These are phyloP conservation scores for Gallinago media DNA, from an alignment of 2,113 vertebrate genomes.

Conservation along the genomic window DNA sequence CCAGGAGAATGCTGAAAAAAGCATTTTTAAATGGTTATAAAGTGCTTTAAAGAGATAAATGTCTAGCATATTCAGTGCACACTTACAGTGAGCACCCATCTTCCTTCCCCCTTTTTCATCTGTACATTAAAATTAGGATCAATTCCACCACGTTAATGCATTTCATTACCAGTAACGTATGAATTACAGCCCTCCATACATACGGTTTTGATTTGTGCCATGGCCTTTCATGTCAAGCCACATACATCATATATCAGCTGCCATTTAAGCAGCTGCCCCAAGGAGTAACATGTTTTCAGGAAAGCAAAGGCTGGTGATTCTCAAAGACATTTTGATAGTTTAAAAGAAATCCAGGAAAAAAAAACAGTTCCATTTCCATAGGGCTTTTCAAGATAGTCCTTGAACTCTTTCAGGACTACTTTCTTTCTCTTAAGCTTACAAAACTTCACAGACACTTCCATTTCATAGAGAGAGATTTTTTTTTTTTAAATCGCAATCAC, in stretches of 20 bases:
- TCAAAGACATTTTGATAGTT: not conserved
- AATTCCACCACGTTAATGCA: not conserved
- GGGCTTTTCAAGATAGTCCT: not conserved
- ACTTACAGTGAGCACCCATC: not conserved
- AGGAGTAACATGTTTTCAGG: not conserved
- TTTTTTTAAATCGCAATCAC: not conserved
- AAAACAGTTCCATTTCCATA: not conserved
- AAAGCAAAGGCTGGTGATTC: not conserved
- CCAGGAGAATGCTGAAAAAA: not conserved
- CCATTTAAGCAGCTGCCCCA: not conserved
- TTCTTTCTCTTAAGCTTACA: not conserved
- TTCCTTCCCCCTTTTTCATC: not conserved
- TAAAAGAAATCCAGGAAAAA: not conserved
- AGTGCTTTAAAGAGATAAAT: not conserved
- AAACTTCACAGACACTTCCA: not conserved
- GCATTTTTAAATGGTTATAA: not conserved
- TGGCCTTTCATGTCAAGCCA: not conserved
- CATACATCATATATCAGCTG: not conserved
- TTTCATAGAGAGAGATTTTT: not conserved
- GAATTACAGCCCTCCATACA: not conserved
- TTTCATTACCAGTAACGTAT: not conserved
- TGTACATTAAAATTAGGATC: not conserved
- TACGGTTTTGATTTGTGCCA: not conserved
- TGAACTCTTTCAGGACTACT: too few relatives aligned
- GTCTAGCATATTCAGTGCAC: too few relatives aligned